Percentiles rank a stretch among this genome's conserved stretches.
Evolutionary conservation across 2,888 invertebrate genomes (phyloP).

Genomic region (Cotesia congregata): DNA sequence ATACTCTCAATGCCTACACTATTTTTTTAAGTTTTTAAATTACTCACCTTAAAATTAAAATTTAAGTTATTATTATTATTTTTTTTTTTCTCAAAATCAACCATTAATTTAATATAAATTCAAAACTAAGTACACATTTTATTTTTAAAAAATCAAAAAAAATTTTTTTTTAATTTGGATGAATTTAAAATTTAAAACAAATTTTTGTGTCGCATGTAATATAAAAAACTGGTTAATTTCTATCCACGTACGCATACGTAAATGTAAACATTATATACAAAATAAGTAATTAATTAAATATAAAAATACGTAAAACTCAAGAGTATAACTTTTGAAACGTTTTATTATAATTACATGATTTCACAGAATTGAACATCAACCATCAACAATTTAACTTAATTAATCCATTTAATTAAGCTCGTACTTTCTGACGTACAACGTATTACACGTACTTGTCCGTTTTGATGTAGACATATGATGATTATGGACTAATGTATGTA

Average conservation of each 20-base stretch:
- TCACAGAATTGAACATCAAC: conserved; percentile 37
- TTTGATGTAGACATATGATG: conserved; percentile 36
- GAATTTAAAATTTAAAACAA: too few relatives aligned
- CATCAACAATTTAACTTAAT: conserved; percentile 53
- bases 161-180: too few relatives aligned
- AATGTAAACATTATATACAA: too few relatives aligned
- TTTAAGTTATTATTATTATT: neutral
- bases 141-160: too few relatives aligned
- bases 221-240: too few relatives aligned
- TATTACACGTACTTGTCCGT: conserved; percentile 41
- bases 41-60: neutral
- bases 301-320: neutral
- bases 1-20: neutral
- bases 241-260: too few relatives aligned
- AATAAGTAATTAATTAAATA: neutral
- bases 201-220: too few relatives aligned
- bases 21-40: neutral
- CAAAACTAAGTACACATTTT: too few relatives aligned
- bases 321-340: neutral
- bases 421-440: conserved; percentile 42
- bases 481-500: conserved; percentile 8
- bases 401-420: conserved; percentile 55
- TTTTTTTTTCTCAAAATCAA: too few relatives aligned
- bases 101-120: too few relatives aligned
- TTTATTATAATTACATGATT: conserved; percentile 41